phyloP scores from a whole-genome alignment of 2,113 vertebrate species.

The Natator depressus region DNA sequence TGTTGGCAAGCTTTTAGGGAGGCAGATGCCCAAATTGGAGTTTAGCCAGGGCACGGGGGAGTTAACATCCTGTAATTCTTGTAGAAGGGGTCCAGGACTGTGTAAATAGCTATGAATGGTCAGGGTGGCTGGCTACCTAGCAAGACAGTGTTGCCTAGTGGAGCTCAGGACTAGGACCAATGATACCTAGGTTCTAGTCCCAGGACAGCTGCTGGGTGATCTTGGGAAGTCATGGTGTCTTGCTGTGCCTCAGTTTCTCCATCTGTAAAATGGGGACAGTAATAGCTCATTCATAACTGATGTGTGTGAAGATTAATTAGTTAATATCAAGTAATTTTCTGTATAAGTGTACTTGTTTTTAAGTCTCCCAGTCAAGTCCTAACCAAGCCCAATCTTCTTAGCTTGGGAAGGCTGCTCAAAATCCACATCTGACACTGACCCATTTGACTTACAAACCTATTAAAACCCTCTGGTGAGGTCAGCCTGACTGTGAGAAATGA shows the following conservation, averaged over 20 bases:
- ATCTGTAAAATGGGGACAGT: background rate
- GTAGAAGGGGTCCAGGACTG: background rate
- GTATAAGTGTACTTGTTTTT: background rate
- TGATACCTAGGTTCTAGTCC: background rate
- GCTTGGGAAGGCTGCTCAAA: background rate
- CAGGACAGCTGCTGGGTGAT: background rate
- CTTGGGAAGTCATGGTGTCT: too few relatives aligned
- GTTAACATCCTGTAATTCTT: background rate
- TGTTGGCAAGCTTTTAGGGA: background rate
- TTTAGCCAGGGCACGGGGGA: background rate
- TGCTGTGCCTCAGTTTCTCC: background rate
- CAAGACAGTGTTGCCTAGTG: too few relatives aligned
- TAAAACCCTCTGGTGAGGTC: background rate
- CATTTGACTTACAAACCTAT: background rate
- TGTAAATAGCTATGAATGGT: background rate
- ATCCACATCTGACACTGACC: background rate
- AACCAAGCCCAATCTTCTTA: background rate
- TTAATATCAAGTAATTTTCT: background rate
- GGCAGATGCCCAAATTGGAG: background rate
- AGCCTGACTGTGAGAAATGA: background rate
- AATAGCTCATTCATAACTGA: background rate
- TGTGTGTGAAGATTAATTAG: background rate
- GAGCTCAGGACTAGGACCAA: background rate
- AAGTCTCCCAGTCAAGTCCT: background rate
- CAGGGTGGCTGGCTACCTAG: background rate